Evolutionary conservation across 2,888 invertebrate genomes (phyloP).

Genomic region (Drosophila rellima): DNA sequence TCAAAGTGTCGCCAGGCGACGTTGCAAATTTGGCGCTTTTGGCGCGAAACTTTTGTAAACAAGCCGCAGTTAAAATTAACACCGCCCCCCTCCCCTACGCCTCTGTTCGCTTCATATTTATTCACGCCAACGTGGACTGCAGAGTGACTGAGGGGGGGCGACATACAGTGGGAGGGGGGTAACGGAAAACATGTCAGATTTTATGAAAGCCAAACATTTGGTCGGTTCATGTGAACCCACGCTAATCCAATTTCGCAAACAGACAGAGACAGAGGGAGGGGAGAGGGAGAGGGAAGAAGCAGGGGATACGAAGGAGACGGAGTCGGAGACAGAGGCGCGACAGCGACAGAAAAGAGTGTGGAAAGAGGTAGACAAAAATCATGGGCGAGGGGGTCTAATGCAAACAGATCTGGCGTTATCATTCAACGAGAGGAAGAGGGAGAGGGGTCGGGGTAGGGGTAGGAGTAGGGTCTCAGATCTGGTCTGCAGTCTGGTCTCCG

Average conservation of each 20-base stretch:
- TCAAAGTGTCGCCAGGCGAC: constrained; percentile 70
- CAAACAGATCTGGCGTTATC: constrained; percentile 78
- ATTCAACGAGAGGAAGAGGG: neutral
- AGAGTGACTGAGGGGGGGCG: neutral
- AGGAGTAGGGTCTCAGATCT: neutral
- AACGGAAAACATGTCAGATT: constrained; percentile 64
- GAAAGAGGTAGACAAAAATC: neutral
- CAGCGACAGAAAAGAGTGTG: neutral
- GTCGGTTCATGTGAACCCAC: constrained; percentile 78
- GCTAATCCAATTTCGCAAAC: constrained; percentile 78
- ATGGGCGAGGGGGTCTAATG: constrained; percentile 38
- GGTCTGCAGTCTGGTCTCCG: constrained; percentile 12
- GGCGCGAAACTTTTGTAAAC: constrained; percentile 75
- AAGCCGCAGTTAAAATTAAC: constrained; percentile 25
- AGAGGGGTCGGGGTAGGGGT: neutral
- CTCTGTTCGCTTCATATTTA: constrained; percentile 58
- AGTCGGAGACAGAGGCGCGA: neutral
- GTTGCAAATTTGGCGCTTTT: constrained; percentile 73
- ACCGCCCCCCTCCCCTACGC: neutral
- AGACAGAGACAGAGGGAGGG: constrained; percentile 14
- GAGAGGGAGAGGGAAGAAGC: neutral
- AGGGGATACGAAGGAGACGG: neutral
- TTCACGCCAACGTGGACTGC: constrained; percentile 55
- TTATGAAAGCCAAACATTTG: constrained; percentile 80
- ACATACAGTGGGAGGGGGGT: neutral